phyloP scores from a whole-genome alignment of 2,113 vertebrate species.

The Neolamprologus sp. region DNA sequence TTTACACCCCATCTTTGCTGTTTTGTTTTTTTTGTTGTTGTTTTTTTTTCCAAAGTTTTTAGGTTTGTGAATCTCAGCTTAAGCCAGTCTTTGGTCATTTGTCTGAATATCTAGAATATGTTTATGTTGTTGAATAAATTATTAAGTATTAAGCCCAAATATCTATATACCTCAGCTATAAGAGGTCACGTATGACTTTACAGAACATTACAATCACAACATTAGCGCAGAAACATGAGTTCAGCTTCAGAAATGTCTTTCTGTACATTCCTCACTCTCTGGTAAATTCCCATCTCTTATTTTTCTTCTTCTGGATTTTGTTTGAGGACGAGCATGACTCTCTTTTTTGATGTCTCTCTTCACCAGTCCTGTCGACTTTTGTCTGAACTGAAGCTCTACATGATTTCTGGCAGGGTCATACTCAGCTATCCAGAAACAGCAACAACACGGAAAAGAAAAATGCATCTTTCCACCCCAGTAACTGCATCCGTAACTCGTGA shows the following conservation, averaged over 20 bases:
- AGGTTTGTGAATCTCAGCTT: neutral
- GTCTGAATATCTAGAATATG: neutral
- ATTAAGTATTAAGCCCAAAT: neutral
- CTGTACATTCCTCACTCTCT: neutral
- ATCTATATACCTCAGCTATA: slow-evolving; percentile 25
- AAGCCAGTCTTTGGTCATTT: neutral
- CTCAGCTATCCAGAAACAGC: neutral
- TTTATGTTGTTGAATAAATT: neutral
- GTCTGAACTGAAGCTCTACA: neutral
- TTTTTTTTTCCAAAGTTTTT: neutral
- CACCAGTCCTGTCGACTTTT: neutral
- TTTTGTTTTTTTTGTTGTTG: neutral
- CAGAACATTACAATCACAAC: neutral
- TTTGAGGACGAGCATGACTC: neutral
- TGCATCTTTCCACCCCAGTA: neutral
- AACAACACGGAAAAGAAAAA: neutral
- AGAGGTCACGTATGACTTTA: neutral
- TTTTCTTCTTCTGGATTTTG: neutral
- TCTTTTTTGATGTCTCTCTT: neutral
- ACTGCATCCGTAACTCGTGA: neutral
- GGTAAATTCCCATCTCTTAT: neutral
- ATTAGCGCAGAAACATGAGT: neutral
- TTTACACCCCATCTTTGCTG: neutral
- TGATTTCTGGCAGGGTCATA: neutral
- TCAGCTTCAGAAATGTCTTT: neutral